phyloP scores from a whole-genome alignment of 2,888 invertebrate species.

The Megaustenia siamemsis region DNA sequence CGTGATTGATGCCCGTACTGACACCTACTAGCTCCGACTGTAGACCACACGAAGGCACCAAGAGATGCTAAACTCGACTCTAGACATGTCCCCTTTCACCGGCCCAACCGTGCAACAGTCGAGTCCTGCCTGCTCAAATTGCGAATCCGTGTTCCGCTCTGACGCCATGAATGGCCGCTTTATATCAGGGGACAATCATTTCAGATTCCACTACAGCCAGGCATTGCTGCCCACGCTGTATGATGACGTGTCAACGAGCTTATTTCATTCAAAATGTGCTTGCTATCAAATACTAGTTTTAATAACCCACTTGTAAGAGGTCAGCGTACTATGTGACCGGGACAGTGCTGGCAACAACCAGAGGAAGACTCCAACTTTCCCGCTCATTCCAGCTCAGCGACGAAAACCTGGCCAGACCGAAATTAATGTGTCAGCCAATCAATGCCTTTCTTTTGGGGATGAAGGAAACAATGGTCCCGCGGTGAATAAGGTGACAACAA shows the following conservation, averaged over 20 bases:
- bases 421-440: conserved; percentile 37
- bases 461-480: conserved; percentile 11
- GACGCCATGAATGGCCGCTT: background rate
- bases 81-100: too few relatives aligned
- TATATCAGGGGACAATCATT: background rate
- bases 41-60: too few relatives aligned
- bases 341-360: too few relatives aligned
- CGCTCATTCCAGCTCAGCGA: background rate
- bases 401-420: conserved; percentile 25
- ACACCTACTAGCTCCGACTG: too few relatives aligned
- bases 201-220: background rate
- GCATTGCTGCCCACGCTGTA: background rate
- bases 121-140: background rate
- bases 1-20: too few relatives aligned
- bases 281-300: background rate
- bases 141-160: background rate
- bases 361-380: conserved; percentile 7
- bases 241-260: background rate
- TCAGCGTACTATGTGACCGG: too few relatives aligned
- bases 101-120: too few relatives aligned
- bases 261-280: background rate
- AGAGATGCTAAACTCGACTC: too few relatives aligned
- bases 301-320: background rate
- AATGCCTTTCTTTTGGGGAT: background rate
- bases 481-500: conserved; percentile 11